phyloP scores from a whole-genome alignment of 2,113 vertebrate genomes.

The Acanthisitta chloris region DNA sequence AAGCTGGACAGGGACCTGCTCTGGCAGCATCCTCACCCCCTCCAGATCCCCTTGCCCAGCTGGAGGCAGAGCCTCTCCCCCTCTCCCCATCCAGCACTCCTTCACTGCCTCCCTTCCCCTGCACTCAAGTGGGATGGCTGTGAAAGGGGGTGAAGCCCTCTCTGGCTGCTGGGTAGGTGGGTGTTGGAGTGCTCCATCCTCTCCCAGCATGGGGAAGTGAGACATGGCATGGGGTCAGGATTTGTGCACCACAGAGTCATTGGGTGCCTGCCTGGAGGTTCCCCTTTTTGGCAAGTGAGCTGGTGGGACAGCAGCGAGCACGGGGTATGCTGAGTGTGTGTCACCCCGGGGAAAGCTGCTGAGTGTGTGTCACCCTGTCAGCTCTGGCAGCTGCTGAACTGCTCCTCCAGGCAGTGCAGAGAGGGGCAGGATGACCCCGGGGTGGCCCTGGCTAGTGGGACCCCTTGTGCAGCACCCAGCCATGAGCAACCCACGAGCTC shows the following conservation, averaged over 20 bases:
- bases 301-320: fast-evolving
- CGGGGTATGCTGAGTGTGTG: fast-evolving
- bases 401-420: not conserved
- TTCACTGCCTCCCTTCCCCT: not conserved
- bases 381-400: not conserved
- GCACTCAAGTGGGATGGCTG: not conserved
- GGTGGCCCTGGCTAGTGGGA: not conserved
- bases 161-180: fast-evolving
- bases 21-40: not conserved
- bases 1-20: not conserved
- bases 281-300: not conserved
- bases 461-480: not conserved
- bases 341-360: not conserved
- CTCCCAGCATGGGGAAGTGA: not conserved
- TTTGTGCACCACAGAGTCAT: not conserved
- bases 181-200: not conserved
- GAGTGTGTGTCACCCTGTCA: not conserved
- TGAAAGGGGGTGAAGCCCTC: not conserved
- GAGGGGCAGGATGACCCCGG: fast-evolving
- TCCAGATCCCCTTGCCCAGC: not conserved
- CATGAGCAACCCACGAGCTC: not conserved
- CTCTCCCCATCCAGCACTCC: fast-evolving
- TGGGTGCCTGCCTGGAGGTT: not conserved
- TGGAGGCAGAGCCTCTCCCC: not conserved
- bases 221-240: not conserved